Base-by-base conservation (phyloP, 1,140 invertebrate genomes). In the Heliconius hewitsoni region DNA sequence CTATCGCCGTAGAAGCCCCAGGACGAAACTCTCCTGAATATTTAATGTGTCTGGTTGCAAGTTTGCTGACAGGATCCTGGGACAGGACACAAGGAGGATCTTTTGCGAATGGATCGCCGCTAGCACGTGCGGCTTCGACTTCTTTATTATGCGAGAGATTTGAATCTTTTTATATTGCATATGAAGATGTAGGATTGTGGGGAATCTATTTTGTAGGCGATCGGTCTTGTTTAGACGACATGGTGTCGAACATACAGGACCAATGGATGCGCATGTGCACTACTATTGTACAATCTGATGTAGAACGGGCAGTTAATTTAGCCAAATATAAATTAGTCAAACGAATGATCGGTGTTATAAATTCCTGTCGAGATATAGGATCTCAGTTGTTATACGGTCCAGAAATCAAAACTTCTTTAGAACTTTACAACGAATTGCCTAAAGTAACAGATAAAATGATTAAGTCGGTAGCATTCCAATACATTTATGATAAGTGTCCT, bases 311-410 rank as follows among this genome's bases (percentile, higher is more conserved):
- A 23, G 74, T 88, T 34, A 92, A 93, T 79, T 79, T 85, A 9
- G 86, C 89, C 6, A 93, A 87, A 79, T 81, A 91, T 8, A 83
- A 87, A 66, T 66, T 98, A 89, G 91, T 97, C 1, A 95, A 97
- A 13, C 96, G 97, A 82, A 88, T 97, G 60, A 96, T 97, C 88
- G 97, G 97, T 2, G 96, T 97, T 4, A 97, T 97, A 2, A 96
- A 97, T 16, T 96, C 97, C 74, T 98, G 97, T 94, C 96, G 97
- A 89, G 97, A 98, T 88, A 97, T 98, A 87, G 98, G 97, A 9
- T 95, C 96, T 81, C 97, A 98, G 93, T 96, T 98, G 90, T 91
- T 98, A 66, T 97, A 96, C 86, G 97, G 96, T 85, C 95, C 96
- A 27, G 91, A 96, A 60, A 92, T 97, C 82, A 96, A 97, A 79